A percentile compares a stretch with the other conserved stretches of the same genome.
Evolutionary conservation across 1,140 invertebrate species (phyloP).

Genomic region (Zaprionus ornatus): DNA sequence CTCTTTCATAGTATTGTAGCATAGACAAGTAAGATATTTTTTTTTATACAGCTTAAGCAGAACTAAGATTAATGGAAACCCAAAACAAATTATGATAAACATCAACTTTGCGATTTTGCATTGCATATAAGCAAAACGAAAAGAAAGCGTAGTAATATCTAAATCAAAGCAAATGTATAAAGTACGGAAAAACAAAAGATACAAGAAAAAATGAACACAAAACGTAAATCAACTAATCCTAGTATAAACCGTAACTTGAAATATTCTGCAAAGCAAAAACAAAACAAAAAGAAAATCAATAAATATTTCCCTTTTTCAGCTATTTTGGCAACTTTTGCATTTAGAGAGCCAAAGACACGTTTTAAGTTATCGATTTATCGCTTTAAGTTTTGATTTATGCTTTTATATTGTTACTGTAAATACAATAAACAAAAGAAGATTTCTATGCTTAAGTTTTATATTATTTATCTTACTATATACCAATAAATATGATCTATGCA

Average conservation of each 20-base stretch:
- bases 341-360: slow-evolving; percentile 50
- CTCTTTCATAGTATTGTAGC: slow-evolving; percentile 26
- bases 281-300: slow-evolving; percentile 13
- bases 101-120: slow-evolving; percentile 32
- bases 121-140: slow-evolving; percentile 50
- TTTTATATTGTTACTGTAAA: slow-evolving; percentile 39
- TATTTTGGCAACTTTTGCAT: slow-evolving; percentile 38
- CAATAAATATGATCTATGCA: slow-evolving; percentile 18
- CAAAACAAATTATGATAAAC: slow-evolving; percentile 15
- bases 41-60: slow-evolving; percentile 49
- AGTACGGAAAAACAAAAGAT: slow-evolving; percentile 36
- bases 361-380: slow-evolving; percentile 28
- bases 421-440: slow-evolving; percentile 10
- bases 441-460: slow-evolving; percentile 19
- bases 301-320: slow-evolving; percentile 25
- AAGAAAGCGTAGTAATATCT: slow-evolving; percentile 78
- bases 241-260: slow-evolving; percentile 28
- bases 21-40: slow-evolving; percentile 25
- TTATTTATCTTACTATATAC: slow-evolving; percentile 23
- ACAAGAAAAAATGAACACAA: slow-evolving; percentile 19
- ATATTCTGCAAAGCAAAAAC: slow-evolving; percentile 9
- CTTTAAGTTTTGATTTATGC: slow-evolving; percentile 20
- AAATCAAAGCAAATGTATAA: slow-evolving; percentile 79
- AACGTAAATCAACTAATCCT: slow-evolving; percentile 30
- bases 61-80: slow-evolving; percentile 28